Conservation (phyloP, 2,888 invertebrate species). For the Acanthosepion pharaonis region DNA sequence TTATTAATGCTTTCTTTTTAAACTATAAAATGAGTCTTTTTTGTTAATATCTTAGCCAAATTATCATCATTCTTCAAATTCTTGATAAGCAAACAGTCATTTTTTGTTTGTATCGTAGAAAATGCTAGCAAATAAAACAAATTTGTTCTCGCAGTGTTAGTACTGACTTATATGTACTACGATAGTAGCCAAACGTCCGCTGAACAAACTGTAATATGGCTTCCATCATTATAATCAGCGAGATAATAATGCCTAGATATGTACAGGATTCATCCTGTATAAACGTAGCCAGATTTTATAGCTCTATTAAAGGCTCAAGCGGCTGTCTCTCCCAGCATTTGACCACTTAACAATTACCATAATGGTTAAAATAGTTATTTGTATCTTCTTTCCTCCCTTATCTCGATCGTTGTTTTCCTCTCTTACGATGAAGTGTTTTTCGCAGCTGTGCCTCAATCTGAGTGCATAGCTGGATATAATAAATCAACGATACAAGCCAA, state of each 20-base stretch:
- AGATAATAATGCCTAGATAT: background rate
- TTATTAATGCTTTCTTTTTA: too few relatives aligned
- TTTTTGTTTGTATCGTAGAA: background rate
- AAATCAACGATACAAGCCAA: background rate
- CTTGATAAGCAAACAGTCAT: too few relatives aligned
- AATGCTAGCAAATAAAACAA: background rate
- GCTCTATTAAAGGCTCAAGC: background rate
- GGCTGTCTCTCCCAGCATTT: background rate
- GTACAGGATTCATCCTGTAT: background rate
- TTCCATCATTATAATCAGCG: background rate
- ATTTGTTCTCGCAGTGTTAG: background rate
- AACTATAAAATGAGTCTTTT: too few relatives aligned
- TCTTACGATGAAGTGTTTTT: background rate
- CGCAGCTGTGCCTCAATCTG: background rate
- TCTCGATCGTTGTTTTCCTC: background rate
- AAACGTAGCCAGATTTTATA: slow-evolving; percentile 6
- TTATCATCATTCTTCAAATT: too few relatives aligned
- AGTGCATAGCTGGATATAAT: background rate
- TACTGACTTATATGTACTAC: background rate
- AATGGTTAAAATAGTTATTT: background rate
- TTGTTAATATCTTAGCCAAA: too few relatives aligned
- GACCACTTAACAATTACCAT: background rate
- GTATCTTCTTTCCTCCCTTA: background rate
- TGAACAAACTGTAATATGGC: background rate
- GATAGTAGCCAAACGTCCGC: background rate